phyloP scores from a whole-genome alignment of 2,888 invertebrate genomes.

The Aphodius granarius region DNA sequence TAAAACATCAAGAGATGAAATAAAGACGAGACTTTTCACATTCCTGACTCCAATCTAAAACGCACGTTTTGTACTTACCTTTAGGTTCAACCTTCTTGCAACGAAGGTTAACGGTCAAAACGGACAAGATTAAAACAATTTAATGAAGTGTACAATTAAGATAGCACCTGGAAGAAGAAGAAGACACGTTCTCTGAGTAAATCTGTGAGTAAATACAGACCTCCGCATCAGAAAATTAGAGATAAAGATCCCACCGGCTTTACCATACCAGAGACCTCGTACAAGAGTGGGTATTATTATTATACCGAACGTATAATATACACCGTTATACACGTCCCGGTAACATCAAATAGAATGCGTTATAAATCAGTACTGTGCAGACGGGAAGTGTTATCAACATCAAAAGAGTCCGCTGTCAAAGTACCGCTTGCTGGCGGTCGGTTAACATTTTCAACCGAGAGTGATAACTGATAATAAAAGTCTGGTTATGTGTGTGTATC shows the following conservation, averaged over 20 bases:
- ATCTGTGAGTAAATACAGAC: background rate
- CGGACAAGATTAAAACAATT: background rate
- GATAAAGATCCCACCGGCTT: background rate
- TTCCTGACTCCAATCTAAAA: background rate
- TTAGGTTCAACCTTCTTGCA: background rate
- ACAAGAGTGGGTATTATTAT: no score
- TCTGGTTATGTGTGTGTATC: background rate
- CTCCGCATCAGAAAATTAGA: background rate
- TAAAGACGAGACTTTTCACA: background rate
- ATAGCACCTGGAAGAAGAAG: background rate
- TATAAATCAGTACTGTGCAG: background rate
- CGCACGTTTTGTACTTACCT: background rate
- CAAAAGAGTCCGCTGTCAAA: background rate
- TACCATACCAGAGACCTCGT: no score
- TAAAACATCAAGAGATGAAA: background rate
- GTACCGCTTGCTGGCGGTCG: background rate
- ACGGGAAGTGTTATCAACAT: background rate
- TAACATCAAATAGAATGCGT: background rate
- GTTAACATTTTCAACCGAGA: background rate
- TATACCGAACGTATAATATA: no score
- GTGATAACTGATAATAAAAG: background rate
- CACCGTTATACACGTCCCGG: background rate
- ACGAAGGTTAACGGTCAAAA: background rate
- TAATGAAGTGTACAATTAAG: background rate
- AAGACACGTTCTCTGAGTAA: background rate